Percentiles rank a stretch among this genome's conserved stretches.
phyloP scores from a whole-genome alignment of 2,113 vertebrate genomes.

The Apus apus region DNA sequence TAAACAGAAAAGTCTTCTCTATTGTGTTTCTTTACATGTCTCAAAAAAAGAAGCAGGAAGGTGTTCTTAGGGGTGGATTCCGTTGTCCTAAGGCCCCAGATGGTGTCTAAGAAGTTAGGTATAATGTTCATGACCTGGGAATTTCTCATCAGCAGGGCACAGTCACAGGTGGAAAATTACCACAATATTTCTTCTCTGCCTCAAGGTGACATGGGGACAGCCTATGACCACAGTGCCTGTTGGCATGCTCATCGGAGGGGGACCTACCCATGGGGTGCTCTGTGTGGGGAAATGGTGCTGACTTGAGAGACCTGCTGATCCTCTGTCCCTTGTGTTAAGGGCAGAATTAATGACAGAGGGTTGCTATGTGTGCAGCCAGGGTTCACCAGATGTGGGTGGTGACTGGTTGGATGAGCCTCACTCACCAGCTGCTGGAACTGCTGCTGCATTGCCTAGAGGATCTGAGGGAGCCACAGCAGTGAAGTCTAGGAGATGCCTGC shows the following conservation, averaged over 20 bases:
- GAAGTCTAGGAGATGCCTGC: background rate
- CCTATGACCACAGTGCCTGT: accelerated
- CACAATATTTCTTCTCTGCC: accelerated
- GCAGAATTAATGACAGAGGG: background rate
- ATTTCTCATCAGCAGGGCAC: background rate
- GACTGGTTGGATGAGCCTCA: accelerated
- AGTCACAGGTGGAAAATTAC: background rate
- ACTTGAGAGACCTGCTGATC: background rate
- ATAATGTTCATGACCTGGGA: background rate
- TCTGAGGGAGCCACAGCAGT: accelerated
- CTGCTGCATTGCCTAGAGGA: background rate
- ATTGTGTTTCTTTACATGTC: background rate
- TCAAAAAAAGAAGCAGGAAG: background rate
- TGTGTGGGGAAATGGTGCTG: background rate
- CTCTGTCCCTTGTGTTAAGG: background rate
- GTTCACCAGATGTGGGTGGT: accelerated
- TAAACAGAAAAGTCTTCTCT: background rate
- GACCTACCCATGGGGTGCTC: no score
- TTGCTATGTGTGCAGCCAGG: accelerated
- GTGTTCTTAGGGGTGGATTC: background rate
- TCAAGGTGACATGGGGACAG: background rate
- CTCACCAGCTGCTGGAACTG: background rate
- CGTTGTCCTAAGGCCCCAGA: background rate
- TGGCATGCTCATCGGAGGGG: accelerated
- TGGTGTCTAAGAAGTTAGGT: background rate